These are phyloP conservation scores for Uropsilus gracilis DNA, from an alignment of 2,113 vertebrate species.

Conservation along the genomic window DNA sequence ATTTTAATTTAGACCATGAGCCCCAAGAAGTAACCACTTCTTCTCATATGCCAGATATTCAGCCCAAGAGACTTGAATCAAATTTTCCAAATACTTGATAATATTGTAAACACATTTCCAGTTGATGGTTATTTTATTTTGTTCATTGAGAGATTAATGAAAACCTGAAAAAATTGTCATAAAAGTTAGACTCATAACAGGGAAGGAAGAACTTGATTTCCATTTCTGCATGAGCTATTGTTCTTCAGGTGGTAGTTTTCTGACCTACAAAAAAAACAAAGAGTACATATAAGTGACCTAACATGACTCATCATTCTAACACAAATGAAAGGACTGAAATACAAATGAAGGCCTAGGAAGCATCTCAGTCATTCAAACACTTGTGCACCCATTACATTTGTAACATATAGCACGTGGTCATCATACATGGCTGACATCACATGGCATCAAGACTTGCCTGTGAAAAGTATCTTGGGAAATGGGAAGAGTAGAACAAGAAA, in stretches of 20 bases:
- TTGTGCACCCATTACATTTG: not conserved
- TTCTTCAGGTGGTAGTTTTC: not conserved
- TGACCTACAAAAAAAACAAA: not conserved
- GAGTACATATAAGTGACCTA: not conserved
- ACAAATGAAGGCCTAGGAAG: not conserved
- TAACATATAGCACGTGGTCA: not conserved
- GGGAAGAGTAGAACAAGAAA: not conserved
- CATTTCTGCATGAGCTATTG: not conserved
- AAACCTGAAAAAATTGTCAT: not conserved
- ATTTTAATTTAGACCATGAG: conserved; percentile 31
- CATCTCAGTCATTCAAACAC: not conserved
- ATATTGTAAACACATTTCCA: not conserved
- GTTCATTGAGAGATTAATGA: conserved; percentile 19
- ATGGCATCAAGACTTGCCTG: not conserved
- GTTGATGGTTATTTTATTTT: not conserved
- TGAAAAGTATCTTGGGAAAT: not conserved
- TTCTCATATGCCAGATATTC: not conserved
- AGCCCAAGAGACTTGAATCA: not conserved
- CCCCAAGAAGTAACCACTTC: not conserved
- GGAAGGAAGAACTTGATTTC: not conserved
- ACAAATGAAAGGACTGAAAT: not conserved
- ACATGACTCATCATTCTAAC: not conserved
- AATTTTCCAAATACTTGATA: not conserved
- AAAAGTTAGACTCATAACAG: not conserved
- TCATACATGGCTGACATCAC: not conserved